phyloP scores from a whole-genome alignment of 1,140 invertebrate genomes.

The Drosophila sechellia region DNA sequence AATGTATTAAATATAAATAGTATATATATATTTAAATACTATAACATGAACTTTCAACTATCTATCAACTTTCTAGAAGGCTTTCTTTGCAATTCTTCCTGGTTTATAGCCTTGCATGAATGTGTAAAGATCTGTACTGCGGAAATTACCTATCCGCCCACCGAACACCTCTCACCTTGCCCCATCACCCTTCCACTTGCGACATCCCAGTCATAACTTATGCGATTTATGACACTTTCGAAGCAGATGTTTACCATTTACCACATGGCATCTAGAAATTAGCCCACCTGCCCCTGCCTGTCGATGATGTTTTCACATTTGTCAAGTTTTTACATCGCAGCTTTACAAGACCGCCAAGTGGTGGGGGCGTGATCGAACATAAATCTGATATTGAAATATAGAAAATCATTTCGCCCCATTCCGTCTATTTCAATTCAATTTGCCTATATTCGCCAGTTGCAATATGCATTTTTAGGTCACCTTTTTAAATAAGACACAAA shows the following conservation, averaged over 20 bases:
- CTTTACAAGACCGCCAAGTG: conserved; percentile 22
- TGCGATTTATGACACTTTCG: conserved; percentile 59
- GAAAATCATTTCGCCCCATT: conserved; percentile 24
- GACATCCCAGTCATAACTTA: conserved; percentile 50
- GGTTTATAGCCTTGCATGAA: background rate
- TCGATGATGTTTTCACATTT: conserved; percentile 40
- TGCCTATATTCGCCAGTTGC: conserved; percentile 44
- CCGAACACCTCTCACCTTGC: conserved; percentile 32
- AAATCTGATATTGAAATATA: conserved; percentile 46
- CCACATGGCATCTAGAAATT: conserved; percentile 29
- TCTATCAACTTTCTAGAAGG: no score
- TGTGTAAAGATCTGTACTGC: background rate
- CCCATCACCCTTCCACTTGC: conserved; percentile 13
- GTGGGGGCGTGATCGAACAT: conserved; percentile 29
- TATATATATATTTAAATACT: background rate
- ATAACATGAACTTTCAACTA: no score
- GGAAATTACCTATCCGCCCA: conserved; percentile 21
- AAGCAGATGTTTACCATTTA: conserved; percentile 63
- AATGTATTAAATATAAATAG: no score
- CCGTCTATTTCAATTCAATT: conserved; percentile 25
- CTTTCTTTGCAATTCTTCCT: background rate
- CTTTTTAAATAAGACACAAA: conserved; percentile 59
- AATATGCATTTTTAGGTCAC: conserved; percentile 75
- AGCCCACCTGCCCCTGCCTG: conserved; percentile 36
- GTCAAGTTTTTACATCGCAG: conserved; percentile 36